phyloP scores from a whole-genome alignment of 2,888 invertebrate species.

The Yponomeuta cagnagella region DNA sequence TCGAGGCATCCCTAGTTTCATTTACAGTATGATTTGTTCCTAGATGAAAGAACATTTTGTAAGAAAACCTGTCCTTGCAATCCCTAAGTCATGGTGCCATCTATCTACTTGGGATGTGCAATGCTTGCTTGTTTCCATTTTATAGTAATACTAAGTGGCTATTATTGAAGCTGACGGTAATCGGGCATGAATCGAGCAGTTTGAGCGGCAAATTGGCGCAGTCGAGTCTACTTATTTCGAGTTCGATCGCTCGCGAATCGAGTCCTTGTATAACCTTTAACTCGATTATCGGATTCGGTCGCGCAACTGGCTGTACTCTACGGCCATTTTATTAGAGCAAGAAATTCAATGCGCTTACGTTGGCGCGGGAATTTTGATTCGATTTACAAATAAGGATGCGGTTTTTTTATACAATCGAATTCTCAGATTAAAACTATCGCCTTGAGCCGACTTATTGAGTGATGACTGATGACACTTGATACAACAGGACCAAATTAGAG shows the following conservation, averaged over 20 bases:
- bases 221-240: background rate
- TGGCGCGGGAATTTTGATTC: background rate
- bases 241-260: conserved; percentile 1
- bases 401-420: background rate
- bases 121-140: too few relatives aligned
- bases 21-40: too few relatives aligned
- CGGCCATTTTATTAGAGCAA: background rate
- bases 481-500: too few relatives aligned
- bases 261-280: conserved; percentile 7
- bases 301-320: background rate
- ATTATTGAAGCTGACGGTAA: conserved; percentile 3
- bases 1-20: too few relatives aligned
- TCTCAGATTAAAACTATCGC: background rate
- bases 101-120: too few relatives aligned
- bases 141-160: conserved; percentile 15
- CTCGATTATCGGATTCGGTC: conserved; percentile 14
- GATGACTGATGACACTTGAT: too few relatives aligned
- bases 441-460: too few relatives aligned
- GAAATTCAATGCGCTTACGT: conserved; percentile 1
- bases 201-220: background rate
- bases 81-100: too few relatives aligned
- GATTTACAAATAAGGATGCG: background rate
- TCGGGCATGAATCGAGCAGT: conserved; percentile 5
- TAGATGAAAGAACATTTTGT: too few relatives aligned
- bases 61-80: too few relatives aligned